Base-by-base conservation (phyloP, 2,113 vertebrate species). In the Paradisaea rubra region DNA sequence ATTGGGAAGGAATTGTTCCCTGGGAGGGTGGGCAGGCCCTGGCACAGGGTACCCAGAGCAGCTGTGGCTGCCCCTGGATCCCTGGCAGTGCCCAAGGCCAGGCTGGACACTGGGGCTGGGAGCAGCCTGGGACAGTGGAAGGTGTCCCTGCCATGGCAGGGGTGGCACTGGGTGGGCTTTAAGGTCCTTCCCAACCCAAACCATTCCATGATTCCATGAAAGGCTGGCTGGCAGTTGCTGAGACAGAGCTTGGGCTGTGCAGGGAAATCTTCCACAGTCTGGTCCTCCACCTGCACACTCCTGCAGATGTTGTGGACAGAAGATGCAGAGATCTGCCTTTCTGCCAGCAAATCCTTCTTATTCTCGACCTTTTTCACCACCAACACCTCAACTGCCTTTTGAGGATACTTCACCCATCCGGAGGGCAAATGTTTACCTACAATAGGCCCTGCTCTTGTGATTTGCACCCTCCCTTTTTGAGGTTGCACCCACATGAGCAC, bases 81-180 rank as follows among this genome's bases (percentile, higher is more conserved):
- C 41, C 71, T 57, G 53, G 18, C 33, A 73, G 41, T 45, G 41
- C 15, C 53, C 41, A 35, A 45, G 53, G 25, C 19, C 71, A 74
- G 53, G 24, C 7, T 35, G 65, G 63, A 65, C 63, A 64, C 3
- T 39, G 60, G 63, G 63, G 30, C 41, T 65, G 0, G 70, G 53
- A 57, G 41, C 71, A 45, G 25, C 53, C 41, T 45, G 33, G 33
- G 19, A 9, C 20, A 74, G 41, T 45, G 71, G 19, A 1, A 45
- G 33, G 24, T 57, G 53, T 56, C 53, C 53, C 53, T 73, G 70
- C 53, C 31, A 27, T 35, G 17, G 53, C 14, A 45, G 14, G 24
- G 31, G 17, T 15, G 52, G 39, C 2, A 22, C 2, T 5, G 41
- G 53, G 1, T 22, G 42, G 1, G 3, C 2, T 59, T 35, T 47